These are phyloP conservation scores for Saturnia japonica DNA, from an alignment of 2,888 invertebrate species.

Conservation along the genomic window DNA sequence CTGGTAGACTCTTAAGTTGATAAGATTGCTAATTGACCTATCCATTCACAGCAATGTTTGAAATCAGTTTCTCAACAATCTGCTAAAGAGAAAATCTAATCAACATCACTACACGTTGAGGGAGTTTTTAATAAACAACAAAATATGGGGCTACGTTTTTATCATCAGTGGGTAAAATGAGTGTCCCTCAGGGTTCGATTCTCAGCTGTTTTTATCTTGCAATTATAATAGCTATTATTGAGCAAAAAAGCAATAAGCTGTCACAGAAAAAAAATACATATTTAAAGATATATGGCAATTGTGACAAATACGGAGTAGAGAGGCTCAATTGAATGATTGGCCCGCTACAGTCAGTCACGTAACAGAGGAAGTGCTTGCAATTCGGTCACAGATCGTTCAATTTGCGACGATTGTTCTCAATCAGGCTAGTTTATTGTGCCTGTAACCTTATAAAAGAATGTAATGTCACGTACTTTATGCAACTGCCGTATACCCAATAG, in stretches of 20 bases:
- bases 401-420: slow-evolving; percentile 7
- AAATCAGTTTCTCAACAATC: not conserved
- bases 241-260: not conserved
- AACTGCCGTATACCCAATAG: not conserved
- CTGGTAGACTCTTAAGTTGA: not conserved
- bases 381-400: slow-evolving; percentile 10
- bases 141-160: not conserved
- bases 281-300: not conserved
- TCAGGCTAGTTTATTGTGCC: not conserved
- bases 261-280: not conserved
- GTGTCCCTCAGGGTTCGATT: not conserved
- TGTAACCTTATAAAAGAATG: not conserved
- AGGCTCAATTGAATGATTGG: slow-evolving; percentile 7
- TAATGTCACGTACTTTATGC: not conserved
- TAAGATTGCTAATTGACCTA: not conserved
- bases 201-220: not conserved
- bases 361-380: slow-evolving; percentile 8
- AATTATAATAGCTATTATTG: not conserved
- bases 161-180: not conserved
- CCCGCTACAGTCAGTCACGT: not conserved
- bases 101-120: not conserved
- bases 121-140: not conserved
- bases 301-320: not conserved
- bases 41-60: not conserved
- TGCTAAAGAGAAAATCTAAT: not conserved